Evolutionary conservation across 2,888 invertebrate genomes (phyloP).

Genomic region (Volucella bombylans): DNA sequence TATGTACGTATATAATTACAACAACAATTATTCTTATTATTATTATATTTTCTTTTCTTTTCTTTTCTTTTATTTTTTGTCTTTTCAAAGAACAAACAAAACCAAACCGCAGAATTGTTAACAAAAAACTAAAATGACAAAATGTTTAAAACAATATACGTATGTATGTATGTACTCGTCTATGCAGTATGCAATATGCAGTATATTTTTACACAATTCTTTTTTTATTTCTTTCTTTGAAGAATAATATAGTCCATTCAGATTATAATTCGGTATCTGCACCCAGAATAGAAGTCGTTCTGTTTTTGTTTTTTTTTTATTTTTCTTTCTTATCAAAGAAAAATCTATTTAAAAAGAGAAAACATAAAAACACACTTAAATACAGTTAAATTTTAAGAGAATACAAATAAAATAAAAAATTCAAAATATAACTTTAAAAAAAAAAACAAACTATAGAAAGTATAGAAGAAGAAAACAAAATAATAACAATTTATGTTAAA

Average conservation of each 20-base stretch:
- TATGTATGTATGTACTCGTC: conserved; percentile 24
- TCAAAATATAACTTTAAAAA: conserved; percentile 28
- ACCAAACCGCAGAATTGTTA: conserved; percentile 32
- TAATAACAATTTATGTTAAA: conserved; percentile 17
- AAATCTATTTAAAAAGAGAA: conserved; percentile 12
- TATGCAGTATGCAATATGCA: conserved; percentile 2
- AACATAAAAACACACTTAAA: conserved; percentile 26
- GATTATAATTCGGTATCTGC: conserved; percentile 62
- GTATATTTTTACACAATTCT: conserved; percentile 64
- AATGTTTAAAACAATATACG: conserved; percentile 31
- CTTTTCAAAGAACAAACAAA: conserved; percentile 24
- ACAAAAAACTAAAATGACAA: conserved; percentile 32
- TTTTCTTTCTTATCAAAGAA: conserved; percentile 33
- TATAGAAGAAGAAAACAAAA: conserved; percentile 10
- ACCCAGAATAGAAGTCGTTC: conserved; percentile 57
- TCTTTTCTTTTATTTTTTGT: too few species aligned
- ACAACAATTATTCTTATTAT: conserved; percentile 21
- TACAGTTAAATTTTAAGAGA: not conserved
- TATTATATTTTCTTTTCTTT: conserved; percentile 12
- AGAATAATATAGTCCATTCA: conserved; percentile 36
- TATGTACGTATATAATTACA: conserved; percentile 47
- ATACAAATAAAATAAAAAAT: conserved; percentile 7
- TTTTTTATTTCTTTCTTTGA: conserved; percentile 7
- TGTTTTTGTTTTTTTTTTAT: too few species aligned
- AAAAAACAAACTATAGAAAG: conserved; percentile 19